Evolutionary conservation across 2,888 invertebrate genomes (phyloP), one percentile per base, ranked within the genome.

Genomic region (Dysmachus trigonus): DNA sequence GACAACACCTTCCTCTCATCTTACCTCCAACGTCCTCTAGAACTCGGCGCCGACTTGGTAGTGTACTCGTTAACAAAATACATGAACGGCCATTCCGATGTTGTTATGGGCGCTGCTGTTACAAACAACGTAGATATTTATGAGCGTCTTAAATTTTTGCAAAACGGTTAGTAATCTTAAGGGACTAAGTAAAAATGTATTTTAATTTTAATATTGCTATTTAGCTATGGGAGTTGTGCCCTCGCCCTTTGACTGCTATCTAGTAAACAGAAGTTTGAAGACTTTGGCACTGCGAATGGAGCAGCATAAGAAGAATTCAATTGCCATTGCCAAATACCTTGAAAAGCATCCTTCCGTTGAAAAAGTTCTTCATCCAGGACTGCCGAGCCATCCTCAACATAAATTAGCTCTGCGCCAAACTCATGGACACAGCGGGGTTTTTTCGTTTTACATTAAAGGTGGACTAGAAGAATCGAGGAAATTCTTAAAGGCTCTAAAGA

Each of bases 11-110:
- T 99, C 92, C 93, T 98, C 88, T 96, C 98, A 0, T 94, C 97
- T 1, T 98, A 97, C 90, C 95, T 97, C 88, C 98, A 99, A 95
- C 94, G 95, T 87, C 99, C 99, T 0, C 92, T 99, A 85, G 95
- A 95, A 31, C 93, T 98, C 47, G 99, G 99, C 0, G 98, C 97
- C 1, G 98, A 99, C 91, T 93, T 99, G 85, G 96, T 96, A 1
- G 93, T 97, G 89, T 98, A 99, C 92, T 99, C 99, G 0, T 90
- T 98, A 85, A 98, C 98, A 0, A 99, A 99, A 92, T 99, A 99
- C 91, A 97, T 99, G 95, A 99, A 99, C 92, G 99, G 99, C 0
- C 99, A 99, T 92, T 96, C 97, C 0, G 99, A 99, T 93, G 96
- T 98, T 27, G 95, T 99, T 6, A 99, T 99, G 99, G 99, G 99